Conservation (phyloP, 2,113 vertebrate species). For the Andinoacara biseriatus region DNA sequence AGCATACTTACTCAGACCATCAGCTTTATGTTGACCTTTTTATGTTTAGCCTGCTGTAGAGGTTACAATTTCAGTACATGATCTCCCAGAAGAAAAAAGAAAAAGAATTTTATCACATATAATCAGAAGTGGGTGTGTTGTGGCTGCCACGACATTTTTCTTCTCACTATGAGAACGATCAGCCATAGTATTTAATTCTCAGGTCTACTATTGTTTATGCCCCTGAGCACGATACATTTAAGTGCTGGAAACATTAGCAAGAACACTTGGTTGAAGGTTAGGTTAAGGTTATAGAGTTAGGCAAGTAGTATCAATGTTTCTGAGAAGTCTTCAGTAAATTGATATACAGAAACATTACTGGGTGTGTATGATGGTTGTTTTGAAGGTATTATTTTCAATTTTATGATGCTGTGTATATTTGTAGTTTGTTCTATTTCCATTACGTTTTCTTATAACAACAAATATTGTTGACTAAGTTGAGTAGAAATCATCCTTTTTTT, state of each 20-base stretch:
- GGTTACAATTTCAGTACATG: not conserved
- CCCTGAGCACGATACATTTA: not conserved
- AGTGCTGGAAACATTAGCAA: not conserved
- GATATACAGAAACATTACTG: no score
- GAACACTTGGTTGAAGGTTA: not conserved
- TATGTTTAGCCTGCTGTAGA: not conserved
- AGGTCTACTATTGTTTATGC: not conserved
- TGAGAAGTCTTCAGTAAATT: no score
- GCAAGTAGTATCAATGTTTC: no score
- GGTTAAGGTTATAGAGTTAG: not conserved
- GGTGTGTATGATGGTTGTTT: no score
- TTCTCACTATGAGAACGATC: slow-evolving; percentile 14
- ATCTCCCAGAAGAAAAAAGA: not conserved
- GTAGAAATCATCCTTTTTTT: not conserved
- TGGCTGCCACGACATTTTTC: not conserved
- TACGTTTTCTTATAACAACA: not conserved
- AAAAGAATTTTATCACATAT: not conserved
- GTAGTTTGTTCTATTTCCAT: not conserved
- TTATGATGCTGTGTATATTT: not conserved
- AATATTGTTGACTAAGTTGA: not conserved
- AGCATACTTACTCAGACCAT: not conserved
- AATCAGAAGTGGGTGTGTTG: not conserved
- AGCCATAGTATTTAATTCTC: not conserved
- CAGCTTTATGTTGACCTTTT: not conserved
- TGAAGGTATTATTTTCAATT: not conserved